Conservation (phyloP, 2,797 vertebrate genomes). For the Telmatherina bonti region DNA sequence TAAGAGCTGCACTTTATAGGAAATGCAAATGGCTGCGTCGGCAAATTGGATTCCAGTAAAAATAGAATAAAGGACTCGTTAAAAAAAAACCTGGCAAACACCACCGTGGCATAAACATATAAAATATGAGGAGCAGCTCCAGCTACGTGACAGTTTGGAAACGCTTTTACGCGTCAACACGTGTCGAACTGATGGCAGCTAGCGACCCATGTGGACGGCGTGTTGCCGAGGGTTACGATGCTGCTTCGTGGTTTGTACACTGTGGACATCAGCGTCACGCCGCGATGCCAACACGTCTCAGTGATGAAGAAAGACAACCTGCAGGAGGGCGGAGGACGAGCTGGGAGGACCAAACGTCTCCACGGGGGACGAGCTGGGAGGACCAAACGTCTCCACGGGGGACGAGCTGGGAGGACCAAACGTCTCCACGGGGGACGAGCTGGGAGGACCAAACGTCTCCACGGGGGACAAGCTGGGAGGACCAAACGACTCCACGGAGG, state of each 20-base stretch:
- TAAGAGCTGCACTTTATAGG: conserved; percentile 88
- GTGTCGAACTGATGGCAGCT: conserved; percentile 36
- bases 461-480: no score
- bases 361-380: no score
- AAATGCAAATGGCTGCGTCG: conserved; percentile 89
- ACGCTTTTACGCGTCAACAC: no score
- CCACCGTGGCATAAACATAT: conserved; percentile 36
- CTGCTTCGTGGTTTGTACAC: conserved; percentile 75
- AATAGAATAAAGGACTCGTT: conserved; percentile 38
- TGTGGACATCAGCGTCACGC: conserved; percentile 76
- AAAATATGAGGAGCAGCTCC: conserved; percentile 50
- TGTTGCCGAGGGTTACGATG: conserved; percentile 81
- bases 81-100: conserved; percentile 34
- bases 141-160: conserved; percentile 21
- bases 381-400: no score
- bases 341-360: no score
- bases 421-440: no score
- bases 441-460: no score
- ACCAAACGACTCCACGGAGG: no score
- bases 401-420: no score
- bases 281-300: conserved; percentile 56
- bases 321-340: conserved; percentile 47
- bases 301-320: conserved; percentile 71
- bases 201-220: conserved; percentile 77
- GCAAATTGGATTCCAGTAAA: conserved; percentile 90